Evolutionary conservation across 1,140 invertebrate genomes (phyloP), one percentile per base, ranked within the genome.

Genomic region (Lycorma delicatula): DNA sequence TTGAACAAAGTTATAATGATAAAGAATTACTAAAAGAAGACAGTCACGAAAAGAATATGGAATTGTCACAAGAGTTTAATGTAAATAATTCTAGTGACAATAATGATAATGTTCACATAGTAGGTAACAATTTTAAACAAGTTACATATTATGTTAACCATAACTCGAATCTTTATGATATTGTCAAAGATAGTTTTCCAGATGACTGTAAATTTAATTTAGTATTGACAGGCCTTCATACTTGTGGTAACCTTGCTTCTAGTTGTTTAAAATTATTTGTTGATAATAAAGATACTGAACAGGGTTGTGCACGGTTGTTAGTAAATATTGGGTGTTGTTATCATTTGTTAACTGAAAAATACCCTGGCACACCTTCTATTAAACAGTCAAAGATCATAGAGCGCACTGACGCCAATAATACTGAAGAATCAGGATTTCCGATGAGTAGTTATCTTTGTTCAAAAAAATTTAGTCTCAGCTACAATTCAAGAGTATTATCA

Each of bases 321-420:
- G 85, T 87, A 52, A 88, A 89, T 64, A 86, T 96, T 29, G 87
- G 88, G 0, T 97, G 93, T 68, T 96, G 93, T 70, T 96, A 94
- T 73, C 80, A 96, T 77, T 76, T 94, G 63, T 70, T 93, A 60
- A 76, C 82, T 55, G 87, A 94, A 75, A 69, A 72, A 63, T 70
- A 78, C 54, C 74, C 16, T 64, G 23, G 55, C 63, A 29, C 13
- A 18, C 18, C 44, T 46, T 48, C 28, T 60, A 31, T 27, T 63
- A 48, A 1, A 20, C 64, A 59, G 65, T 54, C 44, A 56, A 23
- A 59, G 62, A 56, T 66, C 56, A 16, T 63, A 67, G 18, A 36
- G 48, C 16, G 62, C 60, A n/a, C n/a, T n/a, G n/a, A n/a, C n/a
- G n/a, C n/a, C n/a, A n/a, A n/a, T n/a, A n/a, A n/a, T n/a, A n/a